Conservation (phyloP, 2,888 invertebrate genomes). For the Drosophila neonasuta region DNA sequence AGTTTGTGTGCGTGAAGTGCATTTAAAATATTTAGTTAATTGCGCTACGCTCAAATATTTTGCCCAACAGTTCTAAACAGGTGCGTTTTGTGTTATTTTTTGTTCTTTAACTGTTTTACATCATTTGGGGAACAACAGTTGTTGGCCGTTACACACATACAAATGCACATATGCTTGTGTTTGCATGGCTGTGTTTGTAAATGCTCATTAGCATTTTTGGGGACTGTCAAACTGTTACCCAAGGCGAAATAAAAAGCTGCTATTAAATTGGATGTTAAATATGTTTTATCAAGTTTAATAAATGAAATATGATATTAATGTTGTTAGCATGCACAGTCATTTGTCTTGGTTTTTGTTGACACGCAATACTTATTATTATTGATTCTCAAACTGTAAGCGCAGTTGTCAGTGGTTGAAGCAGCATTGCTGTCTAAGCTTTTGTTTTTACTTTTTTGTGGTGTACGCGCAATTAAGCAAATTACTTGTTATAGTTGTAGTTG, state of each 20-base stretch:
- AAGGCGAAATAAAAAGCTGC: neutral
- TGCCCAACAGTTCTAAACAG: conserved; percentile 39
- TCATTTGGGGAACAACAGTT: conserved; percentile 32
- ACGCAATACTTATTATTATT: conserved; percentile 47
- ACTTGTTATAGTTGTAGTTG: conserved; percentile 43
- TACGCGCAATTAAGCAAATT: conserved; percentile 48
- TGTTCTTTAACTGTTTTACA: conserved; percentile 32
- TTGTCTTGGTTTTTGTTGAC: conserved; percentile 16
- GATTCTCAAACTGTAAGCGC: conserved; percentile 54
- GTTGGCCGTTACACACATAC: conserved; percentile 11
- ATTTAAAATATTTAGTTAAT: conserved; percentile 35
- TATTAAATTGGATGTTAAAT: neutral
- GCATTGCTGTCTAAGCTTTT: conserved; percentile 12
- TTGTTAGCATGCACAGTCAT: neutral
- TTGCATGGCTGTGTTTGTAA: neutral
- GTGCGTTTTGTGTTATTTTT: conserved; percentile 33
- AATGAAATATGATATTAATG: neutral
- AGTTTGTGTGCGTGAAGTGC: conserved; percentile 34
- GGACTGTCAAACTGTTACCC: conserved; percentile 11
- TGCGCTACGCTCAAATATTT: conserved; percentile 33
- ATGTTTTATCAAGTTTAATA: neutral
- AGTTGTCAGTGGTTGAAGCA: conserved; percentile 20
- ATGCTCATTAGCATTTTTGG: conserved; percentile 19
- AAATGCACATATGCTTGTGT: neutral
- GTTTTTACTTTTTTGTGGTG: conserved; percentile 13